Percentiles rank a stretch among this genome's conserved stretches.
These are phyloP conservation scores for Hippasteria phrygiana DNA, from an alignment of 53 echinoderm and acorn worm species.

Conservation along the genomic window DNA sequence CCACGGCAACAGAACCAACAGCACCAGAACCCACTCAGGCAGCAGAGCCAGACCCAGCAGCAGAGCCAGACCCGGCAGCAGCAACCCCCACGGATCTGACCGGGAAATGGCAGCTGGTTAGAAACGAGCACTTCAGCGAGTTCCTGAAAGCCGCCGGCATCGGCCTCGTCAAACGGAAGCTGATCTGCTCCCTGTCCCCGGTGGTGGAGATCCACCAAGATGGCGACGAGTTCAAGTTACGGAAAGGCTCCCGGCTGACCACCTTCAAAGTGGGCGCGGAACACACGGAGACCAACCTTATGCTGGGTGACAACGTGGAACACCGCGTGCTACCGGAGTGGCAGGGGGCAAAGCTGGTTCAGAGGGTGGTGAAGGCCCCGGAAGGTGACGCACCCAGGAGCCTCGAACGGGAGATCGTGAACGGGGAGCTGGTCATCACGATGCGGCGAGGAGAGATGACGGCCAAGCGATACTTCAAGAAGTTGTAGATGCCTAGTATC, in stretches of 20 bases:
- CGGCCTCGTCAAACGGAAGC: conserved; percentile 53
- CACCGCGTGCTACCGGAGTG: conserved; percentile 35
- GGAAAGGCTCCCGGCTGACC: neutral
- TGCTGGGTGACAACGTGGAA: conserved; percentile 57
- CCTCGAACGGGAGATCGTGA: conserved; percentile 75
- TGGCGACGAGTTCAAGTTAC: conserved; percentile 70
- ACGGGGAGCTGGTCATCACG: conserved; percentile 82
- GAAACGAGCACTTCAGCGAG: conserved; percentile 62
- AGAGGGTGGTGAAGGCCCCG: conserved; percentile 41
- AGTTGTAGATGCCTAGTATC: conserved; percentile 16
- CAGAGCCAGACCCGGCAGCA: neutral
- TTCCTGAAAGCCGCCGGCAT: conserved; percentile 62
- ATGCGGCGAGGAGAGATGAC: conserved; percentile 70
- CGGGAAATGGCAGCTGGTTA: conserved; percentile 80
- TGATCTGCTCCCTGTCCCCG: conserved; percentile 48
- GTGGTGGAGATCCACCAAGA: conserved; percentile 70
- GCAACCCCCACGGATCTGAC: conserved; percentile 49
- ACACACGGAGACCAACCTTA: conserved; percentile 56
- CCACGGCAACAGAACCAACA: no score
- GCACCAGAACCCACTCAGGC: no score
- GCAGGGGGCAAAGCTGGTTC: conserved; percentile 78
- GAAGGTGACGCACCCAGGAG: conserved; percentile 58
- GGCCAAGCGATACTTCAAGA: conserved; percentile 85
- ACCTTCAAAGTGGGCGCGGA: conserved; percentile 56
- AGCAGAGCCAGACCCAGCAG: no score